These are phyloP conservation scores for Pterocles orientalis DNA, from an alignment of 2,113 vertebrate genomes.

Conservation along the genomic window DNA sequence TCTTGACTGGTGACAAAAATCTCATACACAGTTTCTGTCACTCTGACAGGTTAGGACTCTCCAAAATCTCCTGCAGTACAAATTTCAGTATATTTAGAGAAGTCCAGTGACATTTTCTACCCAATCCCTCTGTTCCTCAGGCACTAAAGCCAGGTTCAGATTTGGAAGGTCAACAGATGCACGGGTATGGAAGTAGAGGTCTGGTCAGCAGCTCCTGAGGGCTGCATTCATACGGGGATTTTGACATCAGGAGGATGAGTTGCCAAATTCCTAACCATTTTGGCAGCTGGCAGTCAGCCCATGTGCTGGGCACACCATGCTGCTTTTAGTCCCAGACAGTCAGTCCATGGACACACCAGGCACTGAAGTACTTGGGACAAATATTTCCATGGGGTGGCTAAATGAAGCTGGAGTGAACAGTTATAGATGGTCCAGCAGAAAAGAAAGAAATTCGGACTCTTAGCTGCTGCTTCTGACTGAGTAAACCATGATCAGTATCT, in stretches of 20 bases:
- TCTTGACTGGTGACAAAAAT: background rate
- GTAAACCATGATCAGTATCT: background rate
- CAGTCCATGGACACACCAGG: background rate
- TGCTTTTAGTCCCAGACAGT: background rate
- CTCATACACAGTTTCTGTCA: background rate
- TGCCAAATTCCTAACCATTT: background rate
- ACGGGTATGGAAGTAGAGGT: background rate
- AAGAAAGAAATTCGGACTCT: background rate
- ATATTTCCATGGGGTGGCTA: background rate
- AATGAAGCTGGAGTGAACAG: background rate
- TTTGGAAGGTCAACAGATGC: background rate
- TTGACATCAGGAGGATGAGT: background rate
- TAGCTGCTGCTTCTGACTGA: background rate
- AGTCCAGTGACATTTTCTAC: background rate
- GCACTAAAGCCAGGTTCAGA: background rate
- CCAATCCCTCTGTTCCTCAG: background rate
- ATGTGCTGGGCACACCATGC: background rate
- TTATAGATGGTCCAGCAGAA: background rate
- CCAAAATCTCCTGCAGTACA: background rate
- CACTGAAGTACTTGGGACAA: background rate
- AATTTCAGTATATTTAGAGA: background rate
- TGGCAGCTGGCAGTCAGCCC: background rate
- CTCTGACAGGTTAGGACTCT: background rate
- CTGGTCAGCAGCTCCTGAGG: background rate
- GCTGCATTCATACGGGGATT: background rate